Evolutionary conservation across 2,797 vertebrate genomes (phyloP).

Genomic region (Danio jaintianensis): DNA sequence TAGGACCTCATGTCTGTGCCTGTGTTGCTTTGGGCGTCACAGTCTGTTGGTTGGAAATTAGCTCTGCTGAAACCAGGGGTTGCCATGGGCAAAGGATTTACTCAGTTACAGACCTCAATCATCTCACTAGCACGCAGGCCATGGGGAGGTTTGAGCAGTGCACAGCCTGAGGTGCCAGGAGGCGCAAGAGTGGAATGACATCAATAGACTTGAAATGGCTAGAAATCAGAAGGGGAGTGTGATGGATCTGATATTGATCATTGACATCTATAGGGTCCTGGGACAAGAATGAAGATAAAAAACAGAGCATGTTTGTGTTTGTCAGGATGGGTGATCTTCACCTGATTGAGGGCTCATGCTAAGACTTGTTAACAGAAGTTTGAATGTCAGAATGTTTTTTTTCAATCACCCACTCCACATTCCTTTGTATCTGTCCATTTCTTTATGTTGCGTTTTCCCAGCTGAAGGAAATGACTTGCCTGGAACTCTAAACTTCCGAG

Average conservation of each 20-base stretch:
- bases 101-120: constrained; percentile 23
- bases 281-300: constrained; percentile 63
- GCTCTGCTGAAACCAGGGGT: constrained; percentile 2
- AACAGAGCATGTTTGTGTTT: constrained; percentile 11
- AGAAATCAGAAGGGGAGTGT: constrained; percentile 37
- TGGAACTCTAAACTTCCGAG: constrained; percentile 18
- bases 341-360: constrained; percentile 8
- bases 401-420: constrained; percentile 25
- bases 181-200: background rate
- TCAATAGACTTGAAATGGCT: constrained; percentile 35
- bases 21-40: constrained; percentile 6
- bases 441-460: background rate
- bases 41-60: constrained; percentile 12
- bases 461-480: constrained; percentile 37
- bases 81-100: constrained; percentile 22
- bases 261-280: constrained; percentile 52
- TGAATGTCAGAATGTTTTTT: constrained; percentile 38
- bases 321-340: constrained; percentile 17
- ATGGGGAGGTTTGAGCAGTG: background rate
- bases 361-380: constrained; percentile 50
- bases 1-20: background rate
- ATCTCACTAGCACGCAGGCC: background rate
- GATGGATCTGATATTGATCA: constrained; percentile 55
- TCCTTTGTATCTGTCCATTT: constrained; percentile 7
- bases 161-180: constrained; percentile 34